These are phyloP conservation scores for Smutsia temminckii DNA, from an alignment of 2,797 vertebrate species.

Conservation along the genomic window DNA sequence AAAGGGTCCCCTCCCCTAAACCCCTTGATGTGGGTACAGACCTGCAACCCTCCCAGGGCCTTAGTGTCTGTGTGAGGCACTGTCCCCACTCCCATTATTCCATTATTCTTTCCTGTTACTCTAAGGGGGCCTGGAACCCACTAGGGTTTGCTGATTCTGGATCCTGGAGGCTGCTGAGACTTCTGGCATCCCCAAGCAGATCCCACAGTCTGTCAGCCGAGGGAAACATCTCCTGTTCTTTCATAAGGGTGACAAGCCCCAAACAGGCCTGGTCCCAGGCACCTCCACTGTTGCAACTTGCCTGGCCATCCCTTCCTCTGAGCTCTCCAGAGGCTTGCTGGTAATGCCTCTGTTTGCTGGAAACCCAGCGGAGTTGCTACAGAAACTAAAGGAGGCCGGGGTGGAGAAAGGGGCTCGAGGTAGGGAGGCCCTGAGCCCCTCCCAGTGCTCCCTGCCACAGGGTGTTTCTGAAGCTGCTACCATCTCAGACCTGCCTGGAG, in stretches of 20 bases:
- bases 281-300: neutral
- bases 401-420: neutral
- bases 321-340: neutral
- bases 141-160: neutral
- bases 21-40: slow-evolving; percentile 32
- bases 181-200: neutral
- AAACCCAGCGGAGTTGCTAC: neutral
- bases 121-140: neutral
- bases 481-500: neutral
- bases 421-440: neutral
- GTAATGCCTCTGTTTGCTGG: neutral
- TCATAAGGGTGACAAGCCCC: neutral
- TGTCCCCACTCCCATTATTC: neutral
- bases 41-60: neutral
- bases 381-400: neutral
- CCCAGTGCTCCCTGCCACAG: neutral
- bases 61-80: neutral
- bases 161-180: slow-evolving; percentile 25
- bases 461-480: neutral
- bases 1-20: neutral
- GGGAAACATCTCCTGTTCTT: neutral
- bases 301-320: neutral
- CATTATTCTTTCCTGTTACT: slow-evolving; percentile 12
- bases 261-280: neutral
- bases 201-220: neutral